Percentiles rank a stretch among this genome's conserved stretches.
phyloP scores from a whole-genome alignment of 2,797 vertebrate species.

The Morus bassanus region DNA sequence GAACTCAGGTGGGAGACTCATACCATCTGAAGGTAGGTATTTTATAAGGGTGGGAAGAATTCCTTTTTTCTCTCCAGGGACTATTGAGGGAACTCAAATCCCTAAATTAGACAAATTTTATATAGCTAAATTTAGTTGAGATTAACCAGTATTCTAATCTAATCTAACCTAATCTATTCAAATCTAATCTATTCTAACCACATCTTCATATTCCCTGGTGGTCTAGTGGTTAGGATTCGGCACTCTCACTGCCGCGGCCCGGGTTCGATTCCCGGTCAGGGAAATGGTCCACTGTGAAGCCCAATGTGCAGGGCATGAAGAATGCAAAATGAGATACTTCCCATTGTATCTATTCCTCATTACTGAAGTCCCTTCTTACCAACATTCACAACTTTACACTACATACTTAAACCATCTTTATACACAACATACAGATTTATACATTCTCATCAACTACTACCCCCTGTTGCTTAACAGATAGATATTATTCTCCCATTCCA shows the following conservation, averaged over 20 bases:
- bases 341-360: not conserved
- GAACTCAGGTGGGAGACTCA: not conserved
- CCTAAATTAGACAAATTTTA: not conserved
- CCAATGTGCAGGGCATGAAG: accelerated
- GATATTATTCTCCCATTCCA: no score
- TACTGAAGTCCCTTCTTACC: not conserved
- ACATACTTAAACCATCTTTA: not conserved
- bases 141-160: no score
- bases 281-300: not conserved
- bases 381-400: no score
- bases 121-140: not conserved
- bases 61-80: not conserved
- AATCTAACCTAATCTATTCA: no score
- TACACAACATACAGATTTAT: not conserved
- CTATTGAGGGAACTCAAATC: not conserved
- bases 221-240: not conserved
- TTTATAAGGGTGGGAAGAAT: not conserved
- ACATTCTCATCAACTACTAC: not conserved
- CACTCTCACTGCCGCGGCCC: slow-evolving; percentile 42
- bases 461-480: not conserved
- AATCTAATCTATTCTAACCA: accelerated
- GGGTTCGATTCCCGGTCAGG: slow-evolving; percentile 59
- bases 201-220: accelerated
- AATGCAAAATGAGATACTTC: accelerated
- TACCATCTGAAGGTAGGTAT: not conserved